Conservation (phyloP, 2,888 invertebrate genomes). For the Acleris holmiana region DNA sequence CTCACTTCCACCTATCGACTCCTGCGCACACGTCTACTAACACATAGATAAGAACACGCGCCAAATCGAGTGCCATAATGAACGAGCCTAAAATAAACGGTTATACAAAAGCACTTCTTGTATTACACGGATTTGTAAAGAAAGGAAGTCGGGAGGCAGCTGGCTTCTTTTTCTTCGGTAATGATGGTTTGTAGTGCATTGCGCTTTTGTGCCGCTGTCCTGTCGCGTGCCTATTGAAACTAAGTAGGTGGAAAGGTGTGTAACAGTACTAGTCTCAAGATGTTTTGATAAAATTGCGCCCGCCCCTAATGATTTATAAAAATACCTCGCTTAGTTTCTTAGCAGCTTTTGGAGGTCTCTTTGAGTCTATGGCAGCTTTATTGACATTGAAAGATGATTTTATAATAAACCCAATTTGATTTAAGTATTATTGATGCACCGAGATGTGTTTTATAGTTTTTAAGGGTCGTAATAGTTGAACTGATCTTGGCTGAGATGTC, state of each 20-base stretch:
- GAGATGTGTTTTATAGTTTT: no score
- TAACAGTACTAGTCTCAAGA: slow-evolving; percentile 74
- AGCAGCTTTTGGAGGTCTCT: no score
- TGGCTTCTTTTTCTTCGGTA: slow-evolving; percentile 77
- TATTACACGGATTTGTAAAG: slow-evolving; percentile 77
- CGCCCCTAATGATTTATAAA: neutral
- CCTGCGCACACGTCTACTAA: slow-evolving; percentile 50
- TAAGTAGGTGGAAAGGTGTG: slow-evolving; percentile 82
- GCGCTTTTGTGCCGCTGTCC: slow-evolving; percentile 72
- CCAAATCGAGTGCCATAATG: slow-evolving; percentile 78
- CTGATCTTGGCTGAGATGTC: no score
- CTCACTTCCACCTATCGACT: slow-evolving; percentile 49
- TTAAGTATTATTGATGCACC: no score
- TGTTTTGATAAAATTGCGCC: slow-evolving; percentile 59
- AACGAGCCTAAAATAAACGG: slow-evolving; percentile 78
- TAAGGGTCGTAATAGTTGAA: no score
- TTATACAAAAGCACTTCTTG: slow-evolving; percentile 73
- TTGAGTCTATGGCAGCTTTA: no score
- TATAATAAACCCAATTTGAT: no score
- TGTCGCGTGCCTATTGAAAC: slow-evolving; percentile 77
- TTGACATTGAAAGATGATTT: no score
- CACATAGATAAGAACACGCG: slow-evolving; percentile 79
- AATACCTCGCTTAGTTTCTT: no score
- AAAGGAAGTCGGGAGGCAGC: slow-evolving; percentile 83
- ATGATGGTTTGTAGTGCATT: slow-evolving; percentile 80